These are phyloP conservation scores for Pangasius macronema DNA, from an alignment of 2,797 vertebrate genomes.

Conservation along the genomic window DNA sequence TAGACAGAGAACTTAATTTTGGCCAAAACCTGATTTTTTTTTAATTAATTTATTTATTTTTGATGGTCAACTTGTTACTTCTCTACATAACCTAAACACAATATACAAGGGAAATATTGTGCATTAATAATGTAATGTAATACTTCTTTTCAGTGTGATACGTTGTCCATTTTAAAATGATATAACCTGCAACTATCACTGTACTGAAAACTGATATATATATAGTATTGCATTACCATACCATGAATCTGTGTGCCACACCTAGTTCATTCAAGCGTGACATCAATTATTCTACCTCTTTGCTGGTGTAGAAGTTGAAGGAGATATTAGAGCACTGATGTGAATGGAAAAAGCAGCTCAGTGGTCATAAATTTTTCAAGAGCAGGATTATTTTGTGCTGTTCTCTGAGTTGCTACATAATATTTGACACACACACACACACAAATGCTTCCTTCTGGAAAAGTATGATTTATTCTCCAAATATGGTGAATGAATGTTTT, in stretches of 20 bases:
- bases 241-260: neutral
- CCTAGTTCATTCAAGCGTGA: neutral
- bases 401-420: neutral
- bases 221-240: neutral
- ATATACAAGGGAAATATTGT: neutral
- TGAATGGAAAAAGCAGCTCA: slow-evolving; percentile 22
- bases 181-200: neutral
- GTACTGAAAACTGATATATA: neutral
- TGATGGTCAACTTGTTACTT: neutral
- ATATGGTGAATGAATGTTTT: slow-evolving; percentile 48
- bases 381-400: slow-evolving; percentile 13
- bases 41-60: neutral
- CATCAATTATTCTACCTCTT: neutral
- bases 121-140: neutral
- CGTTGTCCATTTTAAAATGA: neutral
- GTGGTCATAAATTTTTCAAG: slow-evolving; percentile 5
- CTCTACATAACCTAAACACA: neutral
- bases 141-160: too few species aligned
- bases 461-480: slow-evolving; percentile 63
- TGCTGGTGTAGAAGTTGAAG: neutral
- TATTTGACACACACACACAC: slow-evolving; percentile 9
- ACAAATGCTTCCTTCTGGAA: slow-evolving; percentile 13
- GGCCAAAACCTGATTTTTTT: neutral
- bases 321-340: neutral
- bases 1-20: neutral